phyloP scores from a whole-genome alignment of 2,888 invertebrate genomes.

The Acleris sparsana region DNA sequence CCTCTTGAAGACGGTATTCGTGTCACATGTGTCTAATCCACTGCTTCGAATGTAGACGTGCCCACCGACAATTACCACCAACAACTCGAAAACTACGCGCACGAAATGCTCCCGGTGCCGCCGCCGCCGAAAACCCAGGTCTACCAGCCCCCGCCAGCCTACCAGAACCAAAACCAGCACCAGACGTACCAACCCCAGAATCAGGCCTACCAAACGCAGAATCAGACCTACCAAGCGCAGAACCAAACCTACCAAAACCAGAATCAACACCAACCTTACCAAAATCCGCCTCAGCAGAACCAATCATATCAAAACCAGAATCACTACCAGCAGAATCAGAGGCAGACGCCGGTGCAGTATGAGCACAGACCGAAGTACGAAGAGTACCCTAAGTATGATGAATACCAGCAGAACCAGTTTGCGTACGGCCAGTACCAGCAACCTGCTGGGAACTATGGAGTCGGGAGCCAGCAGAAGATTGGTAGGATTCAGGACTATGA shows the following conservation, averaged over 20 bases:
- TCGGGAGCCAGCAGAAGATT: slow-evolving; percentile 75
- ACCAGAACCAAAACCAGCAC: slow-evolving; percentile 40
- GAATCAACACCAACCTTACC: slow-evolving; percentile 40
- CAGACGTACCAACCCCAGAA: slow-evolving; percentile 27
- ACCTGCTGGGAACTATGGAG: slow-evolving; percentile 49
- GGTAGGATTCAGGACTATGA: slow-evolving; percentile 92
- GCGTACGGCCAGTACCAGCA: slow-evolving; percentile 52
- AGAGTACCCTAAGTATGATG: slow-evolving; percentile 41
- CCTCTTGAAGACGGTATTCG: slow-evolving; percentile 22
- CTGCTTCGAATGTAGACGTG: slow-evolving; percentile 55
- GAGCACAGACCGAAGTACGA: slow-evolving; percentile 43
- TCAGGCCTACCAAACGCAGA: slow-evolving; percentile 44
- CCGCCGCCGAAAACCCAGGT: slow-evolving; percentile 62
- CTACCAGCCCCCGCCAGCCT: slow-evolving; percentile 45
- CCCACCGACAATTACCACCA: slow-evolving; percentile 76
- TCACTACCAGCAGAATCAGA: slow-evolving; percentile 24
- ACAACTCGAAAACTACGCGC: slow-evolving; percentile 77
- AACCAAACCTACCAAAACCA: slow-evolving; percentile 19
- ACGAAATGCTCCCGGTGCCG: slow-evolving; percentile 70
- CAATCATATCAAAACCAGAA: slow-evolving; percentile 42
- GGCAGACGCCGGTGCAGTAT: slow-evolving; percentile 46
- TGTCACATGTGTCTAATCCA: slow-evolving; percentile 47
- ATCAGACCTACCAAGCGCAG: slow-evolving; percentile 41
- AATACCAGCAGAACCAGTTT: slow-evolving; percentile 50
- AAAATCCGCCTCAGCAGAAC: slow-evolving; percentile 37